A percentile compares a stretch with the other conserved stretches of the same genome.
Evolutionary conservation across 2,797 vertebrate genomes (phyloP).

Genomic region (Poeciliopsis paucimaculata): DNA sequence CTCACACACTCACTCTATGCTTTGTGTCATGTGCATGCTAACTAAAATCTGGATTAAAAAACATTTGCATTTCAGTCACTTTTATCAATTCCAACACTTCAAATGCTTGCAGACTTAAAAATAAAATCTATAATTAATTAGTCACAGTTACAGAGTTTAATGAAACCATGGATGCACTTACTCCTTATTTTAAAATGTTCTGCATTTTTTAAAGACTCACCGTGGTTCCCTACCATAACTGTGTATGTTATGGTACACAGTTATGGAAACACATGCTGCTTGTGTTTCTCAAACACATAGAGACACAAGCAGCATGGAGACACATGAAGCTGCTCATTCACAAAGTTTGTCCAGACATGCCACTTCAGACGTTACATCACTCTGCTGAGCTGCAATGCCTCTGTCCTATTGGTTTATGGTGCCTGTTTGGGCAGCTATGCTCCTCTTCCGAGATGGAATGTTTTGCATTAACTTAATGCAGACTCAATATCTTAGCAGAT

Average conservation of each 20-base stretch:
- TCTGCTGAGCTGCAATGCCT: slow-evolving; percentile 38
- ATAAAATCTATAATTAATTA: not conserved
- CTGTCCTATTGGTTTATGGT: slow-evolving; percentile 61
- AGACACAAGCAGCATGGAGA: not conserved
- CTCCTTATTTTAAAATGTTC: not conserved
- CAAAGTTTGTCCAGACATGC: not conserved
- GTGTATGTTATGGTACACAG: not conserved
- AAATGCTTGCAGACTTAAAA: not conserved
- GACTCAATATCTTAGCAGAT: not conserved
- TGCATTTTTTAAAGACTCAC: not conserved
- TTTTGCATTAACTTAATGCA: not conserved
- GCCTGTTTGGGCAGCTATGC: slow-evolving; percentile 19
- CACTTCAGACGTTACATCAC: slow-evolving; percentile 59
- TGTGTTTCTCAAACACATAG: not conserved
- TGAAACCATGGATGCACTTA: not conserved
- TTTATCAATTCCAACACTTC: not conserved
- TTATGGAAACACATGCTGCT: too few relatives aligned
- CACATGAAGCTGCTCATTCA: not conserved
- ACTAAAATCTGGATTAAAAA: too few relatives aligned
- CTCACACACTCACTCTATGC: not conserved
- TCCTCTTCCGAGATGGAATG: slow-evolving; percentile 13
- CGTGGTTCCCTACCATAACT: not conserved
- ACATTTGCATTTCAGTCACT: not conserved
- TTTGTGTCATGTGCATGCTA: not conserved
- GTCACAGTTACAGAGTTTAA: not conserved